Percentiles rank a stretch among this genome's conserved stretches.
These are phyloP conservation scores for Brachirus orientalis DNA, from an alignment of 2,113 vertebrate species.

Conservation along the genomic window DNA sequence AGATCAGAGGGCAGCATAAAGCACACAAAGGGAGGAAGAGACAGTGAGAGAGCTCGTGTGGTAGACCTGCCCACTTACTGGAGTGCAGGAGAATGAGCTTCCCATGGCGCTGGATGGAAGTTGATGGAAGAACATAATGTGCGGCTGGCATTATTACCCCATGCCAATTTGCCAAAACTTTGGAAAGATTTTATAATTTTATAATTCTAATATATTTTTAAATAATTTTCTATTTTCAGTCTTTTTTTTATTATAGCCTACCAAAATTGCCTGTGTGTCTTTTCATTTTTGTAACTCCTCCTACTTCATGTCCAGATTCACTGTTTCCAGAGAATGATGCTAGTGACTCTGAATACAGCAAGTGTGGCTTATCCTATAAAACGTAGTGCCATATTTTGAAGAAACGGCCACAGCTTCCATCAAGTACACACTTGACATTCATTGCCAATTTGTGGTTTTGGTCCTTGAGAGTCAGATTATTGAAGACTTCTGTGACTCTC, in stretches of 20 bases:
- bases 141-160: constrained; percentile 44
- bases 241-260: not conserved
- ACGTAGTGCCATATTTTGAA: constrained; percentile 6
- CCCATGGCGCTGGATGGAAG: constrained; percentile 28
- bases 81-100: constrained; percentile 46
- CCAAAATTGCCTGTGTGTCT: constrained; percentile 71
- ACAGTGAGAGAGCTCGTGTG: constrained; percentile 26
- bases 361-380: not conserved
- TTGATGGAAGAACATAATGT: constrained; percentile 63
- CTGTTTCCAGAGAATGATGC: not conserved
- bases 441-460: not conserved
- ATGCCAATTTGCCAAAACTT: constrained; percentile 26
- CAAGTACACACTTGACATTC: constrained; percentile 19
- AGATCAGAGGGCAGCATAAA: constrained; percentile 60
- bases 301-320: not conserved
- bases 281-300: not conserved
- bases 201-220: not conserved
- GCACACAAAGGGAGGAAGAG: constrained; percentile 41
- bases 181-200: constrained; percentile 40
- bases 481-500: not conserved
- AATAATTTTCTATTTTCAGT: constrained; percentile 19
- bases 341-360: not conserved
- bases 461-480: not conserved
- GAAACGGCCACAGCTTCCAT: not conserved
- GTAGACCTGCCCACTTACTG: constrained; percentile 45